Base-by-base conservation (phyloP, 2,797 vertebrate species). In the Muscicapa comitata region DNA sequence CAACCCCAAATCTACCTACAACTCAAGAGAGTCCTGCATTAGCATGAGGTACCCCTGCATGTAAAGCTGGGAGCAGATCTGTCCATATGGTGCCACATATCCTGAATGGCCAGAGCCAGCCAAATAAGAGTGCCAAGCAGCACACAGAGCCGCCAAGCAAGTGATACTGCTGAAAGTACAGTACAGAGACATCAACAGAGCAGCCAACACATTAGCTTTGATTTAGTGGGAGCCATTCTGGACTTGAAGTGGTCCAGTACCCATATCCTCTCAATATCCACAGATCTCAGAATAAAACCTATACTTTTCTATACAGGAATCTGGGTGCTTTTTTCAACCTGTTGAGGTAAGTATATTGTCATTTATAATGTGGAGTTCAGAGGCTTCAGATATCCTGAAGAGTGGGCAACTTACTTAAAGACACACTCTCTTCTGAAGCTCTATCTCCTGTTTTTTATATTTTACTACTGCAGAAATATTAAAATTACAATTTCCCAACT, bases 11-110 rank as follows among this genome's bases (percentile, higher is more conserved):
- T 16, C 37, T 45, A 55, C 31, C 33, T n/a, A 12, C 11, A 63
- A 37, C n/a, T 58, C 55, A 61, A 57, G 26, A 0, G 4, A 81
- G 16, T 35, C 18, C 28, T 74, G 20, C 0, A 0, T 68, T 53
- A 67, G 38, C 38, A 50, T 0, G 9, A 92, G 15, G 23, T 21
- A 59, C 3, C 20, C 35, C 43, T 31, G n/a, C 0, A 2, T 1
- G 8, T 19, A n/a, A 50, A 37, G 37, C 7, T 57, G 5, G 1
- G 25, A 61, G 67, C 6, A 43, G 37, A 66, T 65, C 25, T 8
- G 29, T 42, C 38, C 9, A 2, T 79, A 73, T 47, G 38, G 50
- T 58, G 67, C n/a, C 65, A 35, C 25, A 19, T 5, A 48, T 23
- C 42, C 78, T 55, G 38, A 47, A 65, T 2, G 10, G 4, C 2